These are phyloP conservation scores for Priocnemis perturbator DNA, from an alignment of 2,888 invertebrate species.

Conservation along the genomic window DNA sequence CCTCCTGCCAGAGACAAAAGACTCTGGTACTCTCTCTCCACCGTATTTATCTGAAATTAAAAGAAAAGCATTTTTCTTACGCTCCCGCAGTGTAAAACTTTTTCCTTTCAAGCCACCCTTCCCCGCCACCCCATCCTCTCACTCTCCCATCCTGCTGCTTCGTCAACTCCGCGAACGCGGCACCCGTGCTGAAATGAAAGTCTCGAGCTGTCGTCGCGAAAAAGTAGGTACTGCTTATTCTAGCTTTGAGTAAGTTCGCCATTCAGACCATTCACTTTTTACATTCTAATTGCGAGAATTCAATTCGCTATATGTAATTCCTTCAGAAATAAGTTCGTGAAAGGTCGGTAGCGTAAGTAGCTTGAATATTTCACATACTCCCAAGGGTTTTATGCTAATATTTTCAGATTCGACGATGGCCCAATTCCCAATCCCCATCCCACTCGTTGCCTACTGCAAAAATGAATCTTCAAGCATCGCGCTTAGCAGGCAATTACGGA, in stretches of 20 bases:
- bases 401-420: neutral
- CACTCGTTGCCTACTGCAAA: too few relatives aligned
- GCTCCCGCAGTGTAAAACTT: constrained; percentile 61
- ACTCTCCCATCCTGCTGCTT: constrained; percentile 15
- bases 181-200: constrained; percentile 53
- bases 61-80: constrained; percentile 57
- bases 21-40: constrained; percentile 41
- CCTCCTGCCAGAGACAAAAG: constrained; percentile 44
- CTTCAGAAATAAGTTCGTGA: constrained; percentile 7
- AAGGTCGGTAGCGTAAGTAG: constrained; percentile 13
- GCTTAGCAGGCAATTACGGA: neutral
- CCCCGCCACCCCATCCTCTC: constrained; percentile 23
- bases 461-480: neutral
- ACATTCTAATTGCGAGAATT: constrained; percentile 57
- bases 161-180: constrained; percentile 35
- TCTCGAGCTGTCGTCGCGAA: constrained; percentile 39
- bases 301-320: constrained; percentile 26
- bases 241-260: constrained; percentile 71
- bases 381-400: neutral
- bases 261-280: constrained; percentile 70
- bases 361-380: neutral
- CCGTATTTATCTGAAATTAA: constrained; percentile 58
- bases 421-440: too few relatives aligned
- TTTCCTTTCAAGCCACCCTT: constrained; percentile 56
- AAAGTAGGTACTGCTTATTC: constrained; percentile 65